Percentiles rank a stretch among this genome's conserved stretches.
These are phyloP conservation scores for Andricus curvator DNA, from an alignment of 2,888 invertebrate genomes.

Conservation along the genomic window DNA sequence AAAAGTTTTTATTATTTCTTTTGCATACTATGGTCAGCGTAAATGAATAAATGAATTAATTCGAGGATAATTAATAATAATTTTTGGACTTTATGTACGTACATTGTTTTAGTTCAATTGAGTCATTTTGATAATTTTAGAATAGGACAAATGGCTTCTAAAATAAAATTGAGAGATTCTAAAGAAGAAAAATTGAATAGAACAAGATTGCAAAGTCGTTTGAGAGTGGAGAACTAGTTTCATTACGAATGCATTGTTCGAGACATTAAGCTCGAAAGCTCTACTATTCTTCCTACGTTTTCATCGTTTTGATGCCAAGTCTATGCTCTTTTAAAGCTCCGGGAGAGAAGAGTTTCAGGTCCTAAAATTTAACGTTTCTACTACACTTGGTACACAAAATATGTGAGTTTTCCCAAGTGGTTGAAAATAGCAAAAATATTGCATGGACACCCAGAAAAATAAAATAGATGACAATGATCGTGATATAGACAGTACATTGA, in stretches of 20 bases:
- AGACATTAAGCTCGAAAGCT: constrained; percentile 16
- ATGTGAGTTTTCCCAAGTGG: background rate
- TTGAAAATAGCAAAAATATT: background rate
- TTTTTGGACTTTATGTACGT: too few relatives aligned
- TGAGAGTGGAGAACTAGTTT: constrained; percentile 4
- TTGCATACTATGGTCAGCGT: too few relatives aligned
- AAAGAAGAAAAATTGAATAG: constrained; percentile 13
- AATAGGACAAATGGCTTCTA: background rate
- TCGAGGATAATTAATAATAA: too few relatives aligned
- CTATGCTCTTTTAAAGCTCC: constrained; percentile 3
- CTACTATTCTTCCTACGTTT: constrained; percentile 2
- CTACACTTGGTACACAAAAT: background rate
- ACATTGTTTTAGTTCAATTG: too few relatives aligned
- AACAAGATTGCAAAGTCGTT: constrained; percentile 23
- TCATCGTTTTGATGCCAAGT: constrained; percentile 35
- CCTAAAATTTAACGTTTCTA: constrained; percentile 8
- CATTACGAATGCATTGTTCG: constrained; percentile 20
- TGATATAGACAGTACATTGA: background rate
- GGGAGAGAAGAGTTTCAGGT: background rate
- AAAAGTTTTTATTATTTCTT: too few relatives aligned
- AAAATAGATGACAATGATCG: background rate
- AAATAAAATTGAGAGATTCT: background rate
- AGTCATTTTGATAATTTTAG: too few relatives aligned
- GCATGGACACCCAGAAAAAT: background rate
- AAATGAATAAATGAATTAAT: too few relatives aligned